These are phyloP conservation scores for Sarcophaga peregrina DNA, from an alignment of 1,140 invertebrate species.

Conservation along the genomic window DNA sequence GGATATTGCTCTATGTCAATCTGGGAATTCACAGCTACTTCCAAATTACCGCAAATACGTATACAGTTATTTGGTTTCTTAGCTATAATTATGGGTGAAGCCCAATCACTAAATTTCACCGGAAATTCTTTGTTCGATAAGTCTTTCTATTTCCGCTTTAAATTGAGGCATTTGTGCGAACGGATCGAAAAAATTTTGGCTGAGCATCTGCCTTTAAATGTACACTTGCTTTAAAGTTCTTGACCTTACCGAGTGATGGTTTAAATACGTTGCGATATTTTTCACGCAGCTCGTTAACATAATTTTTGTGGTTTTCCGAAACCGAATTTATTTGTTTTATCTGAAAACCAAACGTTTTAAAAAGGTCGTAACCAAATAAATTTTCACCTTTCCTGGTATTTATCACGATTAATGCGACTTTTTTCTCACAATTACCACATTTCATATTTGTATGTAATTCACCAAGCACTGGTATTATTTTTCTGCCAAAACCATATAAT, in stretches of 20 bases:
- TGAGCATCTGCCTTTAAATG: slow-evolving; percentile 30
- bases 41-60: too few species aligned
- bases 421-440: slow-evolving; percentile 37
- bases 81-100: too few species aligned
- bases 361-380: slow-evolving; percentile 32
- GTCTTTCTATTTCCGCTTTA: slow-evolving; percentile 50
- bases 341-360: slow-evolving; percentile 39
- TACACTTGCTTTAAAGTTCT: slow-evolving; percentile 32
- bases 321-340: slow-evolving; percentile 35
- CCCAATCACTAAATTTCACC: too few species aligned
- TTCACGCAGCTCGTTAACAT: background rate
- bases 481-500: slow-evolving; percentile 36
- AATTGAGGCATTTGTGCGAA: slow-evolving; percentile 53
- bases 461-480: slow-evolving; percentile 22
- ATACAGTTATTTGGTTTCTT: too few species aligned
- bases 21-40: background rate
- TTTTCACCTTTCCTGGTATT: slow-evolving; percentile 1
- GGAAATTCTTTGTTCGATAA: too few species aligned
- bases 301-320: background rate
- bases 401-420: background rate
- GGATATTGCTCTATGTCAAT: too few species aligned
- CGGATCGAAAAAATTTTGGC: slow-evolving; percentile 46
- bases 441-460: slow-evolving; percentile 33
- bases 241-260: slow-evolving; percentile 29
- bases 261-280: slow-evolving; percentile 26